phyloP scores from a whole-genome alignment of 1,140 invertebrate species.

The Rhizoglyphus robini region DNA sequence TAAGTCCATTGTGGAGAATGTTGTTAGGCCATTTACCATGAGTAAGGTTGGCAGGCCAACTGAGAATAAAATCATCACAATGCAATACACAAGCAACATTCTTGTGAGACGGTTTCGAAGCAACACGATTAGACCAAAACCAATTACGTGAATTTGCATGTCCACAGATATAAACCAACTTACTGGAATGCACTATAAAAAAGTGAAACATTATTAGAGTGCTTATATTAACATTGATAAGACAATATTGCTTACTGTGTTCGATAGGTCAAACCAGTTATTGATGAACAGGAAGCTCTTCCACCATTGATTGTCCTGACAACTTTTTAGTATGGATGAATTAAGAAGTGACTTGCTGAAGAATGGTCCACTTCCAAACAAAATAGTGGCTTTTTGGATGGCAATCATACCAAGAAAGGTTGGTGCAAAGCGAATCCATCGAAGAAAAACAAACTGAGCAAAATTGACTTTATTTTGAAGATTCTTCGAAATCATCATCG shows the following conservation, averaged over 20 bases:
- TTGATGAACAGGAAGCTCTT: not conserved
- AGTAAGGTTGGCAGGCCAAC: not conserved
- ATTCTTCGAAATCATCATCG: not conserved
- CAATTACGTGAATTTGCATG: not conserved
- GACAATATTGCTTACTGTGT: not conserved
- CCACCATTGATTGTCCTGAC: not conserved
- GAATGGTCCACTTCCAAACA: constrained; percentile 6
- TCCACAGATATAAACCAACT: constrained; percentile 1
- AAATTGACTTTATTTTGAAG: not conserved
- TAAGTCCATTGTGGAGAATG: not conserved
- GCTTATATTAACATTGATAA: not conserved
- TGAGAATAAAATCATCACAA: not conserved
- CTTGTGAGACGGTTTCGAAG: not conserved
- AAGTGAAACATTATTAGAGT: not conserved
- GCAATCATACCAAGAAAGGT: not conserved
- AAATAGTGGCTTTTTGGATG: not conserved
- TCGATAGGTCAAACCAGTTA: not conserved
- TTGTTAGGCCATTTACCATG: not conserved
- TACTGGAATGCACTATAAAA: not conserved
- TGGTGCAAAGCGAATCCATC: constrained; percentile 4
- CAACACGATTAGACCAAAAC: not conserved
- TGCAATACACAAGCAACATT: not conserved
- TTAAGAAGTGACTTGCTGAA: not conserved
- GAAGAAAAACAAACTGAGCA: not conserved
- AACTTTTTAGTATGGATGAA: not conserved